Evolutionary conservation across 2,888 invertebrate genomes (phyloP).

Genomic region (Tenodera sinensis): DNA sequence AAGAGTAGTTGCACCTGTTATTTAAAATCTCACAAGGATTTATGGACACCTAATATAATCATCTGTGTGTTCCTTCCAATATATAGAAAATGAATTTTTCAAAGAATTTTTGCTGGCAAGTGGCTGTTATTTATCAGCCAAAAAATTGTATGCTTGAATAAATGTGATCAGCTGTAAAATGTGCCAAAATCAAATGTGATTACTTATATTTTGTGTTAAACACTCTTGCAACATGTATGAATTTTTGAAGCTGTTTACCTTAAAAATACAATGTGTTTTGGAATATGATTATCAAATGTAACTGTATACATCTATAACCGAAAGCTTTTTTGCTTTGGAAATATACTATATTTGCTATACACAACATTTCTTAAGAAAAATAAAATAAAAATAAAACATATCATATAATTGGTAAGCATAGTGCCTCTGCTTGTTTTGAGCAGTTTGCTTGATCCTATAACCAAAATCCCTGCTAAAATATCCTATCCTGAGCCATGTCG

Average conservation of each 20-base stretch:
- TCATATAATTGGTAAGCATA: neutral
- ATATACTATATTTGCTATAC: neutral
- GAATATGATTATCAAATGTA: neutral
- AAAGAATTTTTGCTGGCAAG: neutral
- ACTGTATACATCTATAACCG: neutral
- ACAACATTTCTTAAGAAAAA: neutral
- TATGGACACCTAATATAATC: neutral
- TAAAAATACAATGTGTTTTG: neutral
- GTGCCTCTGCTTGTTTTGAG: neutral
- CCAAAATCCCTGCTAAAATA: neutral
- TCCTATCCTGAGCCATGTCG: neutral
- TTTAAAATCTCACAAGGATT: neutral
- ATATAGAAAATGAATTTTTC: neutral
- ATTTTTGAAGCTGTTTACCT: neutral
- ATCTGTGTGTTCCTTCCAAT: neutral
- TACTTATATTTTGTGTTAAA: neutral
- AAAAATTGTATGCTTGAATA: neutral
- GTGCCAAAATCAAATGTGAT: neutral
- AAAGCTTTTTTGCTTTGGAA: neutral
- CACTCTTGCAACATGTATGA: neutral
- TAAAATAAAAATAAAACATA: neutral
- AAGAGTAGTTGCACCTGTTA: neutral
- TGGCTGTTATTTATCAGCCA: neutral
- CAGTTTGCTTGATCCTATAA: neutral
- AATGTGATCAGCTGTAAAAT: neutral